Percentiles rank a stretch among this genome's conserved stretches.
Evolutionary conservation across 2,797 vertebrate genomes (phyloP).

Genomic region (Paramormyrops hopkinsi): DNA sequence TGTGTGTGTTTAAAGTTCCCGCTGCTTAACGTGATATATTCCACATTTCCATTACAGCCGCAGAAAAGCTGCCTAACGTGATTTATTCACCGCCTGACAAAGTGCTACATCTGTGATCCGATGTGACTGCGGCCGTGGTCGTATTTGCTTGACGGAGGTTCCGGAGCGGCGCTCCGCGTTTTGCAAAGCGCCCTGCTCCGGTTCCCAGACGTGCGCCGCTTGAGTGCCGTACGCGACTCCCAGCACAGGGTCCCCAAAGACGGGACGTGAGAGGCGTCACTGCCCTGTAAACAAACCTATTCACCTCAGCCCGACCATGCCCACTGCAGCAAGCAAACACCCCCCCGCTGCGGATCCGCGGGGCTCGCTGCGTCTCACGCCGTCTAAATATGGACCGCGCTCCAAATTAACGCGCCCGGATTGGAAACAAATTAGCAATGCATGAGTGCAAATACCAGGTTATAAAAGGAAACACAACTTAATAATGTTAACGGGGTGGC

Average conservation of each 20-base stretch:
- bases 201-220: slow-evolving; percentile 47
- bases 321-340: slow-evolving; percentile 52
- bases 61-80: neutral
- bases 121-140: neutral
- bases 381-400: slow-evolving; percentile 39
- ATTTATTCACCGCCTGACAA: neutral
- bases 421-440: slow-evolving; percentile 32
- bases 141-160: neutral
- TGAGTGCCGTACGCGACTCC: slow-evolving; percentile 55
- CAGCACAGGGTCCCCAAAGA: slow-evolving; percentile 51
- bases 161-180: neutral
- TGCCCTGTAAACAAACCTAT: slow-evolving; percentile 61
- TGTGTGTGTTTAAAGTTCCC: neutral
- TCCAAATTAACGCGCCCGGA: slow-evolving; percentile 43
- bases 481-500: neutral
- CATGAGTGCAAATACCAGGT: slow-evolving; percentile 7
- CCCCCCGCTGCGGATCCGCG: slow-evolving; percentile 43
- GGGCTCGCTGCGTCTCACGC: slow-evolving; percentile 28
- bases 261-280: slow-evolving; percentile 44
- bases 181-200: slow-evolving; percentile 31
- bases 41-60: neutral
- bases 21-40: neutral
- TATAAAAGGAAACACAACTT: slow-evolving; percentile 19
- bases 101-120: neutral
- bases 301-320: slow-evolving; percentile 47